Evolutionary conservation across 2,797 vertebrate genomes (phyloP).

Genomic region (Craterocephalus amniculus): DNA sequence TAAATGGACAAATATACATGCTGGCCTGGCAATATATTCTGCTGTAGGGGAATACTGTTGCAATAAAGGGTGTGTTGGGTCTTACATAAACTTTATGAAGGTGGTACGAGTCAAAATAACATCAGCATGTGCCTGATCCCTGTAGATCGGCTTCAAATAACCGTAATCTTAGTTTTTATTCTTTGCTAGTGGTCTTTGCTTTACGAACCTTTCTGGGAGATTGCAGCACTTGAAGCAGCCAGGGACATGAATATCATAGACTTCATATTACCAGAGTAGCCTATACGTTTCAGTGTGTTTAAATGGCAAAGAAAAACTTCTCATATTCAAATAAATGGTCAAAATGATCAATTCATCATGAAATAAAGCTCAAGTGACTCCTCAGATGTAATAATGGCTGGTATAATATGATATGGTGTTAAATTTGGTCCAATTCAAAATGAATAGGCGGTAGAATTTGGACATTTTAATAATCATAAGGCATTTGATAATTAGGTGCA

Average conservation of each 20-base stretch:
- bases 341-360: slow-evolving; percentile 7
- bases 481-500: not conserved
- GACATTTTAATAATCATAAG: not conserved
- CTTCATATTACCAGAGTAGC: slow-evolving; percentile 17
- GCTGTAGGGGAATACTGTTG: not conserved
- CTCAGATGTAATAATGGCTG: not conserved
- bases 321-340: slow-evolving; percentile 15
- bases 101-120: not conserved
- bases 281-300: slow-evolving; percentile 14
- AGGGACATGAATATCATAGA: not conserved
- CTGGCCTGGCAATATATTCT: not conserved
- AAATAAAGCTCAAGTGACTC: slow-evolving; percentile 14
- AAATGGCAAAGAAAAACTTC: slow-evolving; percentile 4
- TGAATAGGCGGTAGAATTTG: not conserved
- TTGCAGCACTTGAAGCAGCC: slow-evolving; percentile 22
- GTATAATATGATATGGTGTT: slow-evolving; percentile 2
- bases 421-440: not conserved
- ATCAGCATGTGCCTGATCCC: not conserved
- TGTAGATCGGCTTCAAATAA: not conserved
- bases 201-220: not conserved
- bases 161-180: not conserved
- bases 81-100: not conserved
- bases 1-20: not conserved
- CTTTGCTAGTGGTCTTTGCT: not conserved
- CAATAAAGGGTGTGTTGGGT: not conserved